Evolutionary conservation across 2,888 invertebrate species (phyloP).

Genomic region (Melanophora roralis): DNA sequence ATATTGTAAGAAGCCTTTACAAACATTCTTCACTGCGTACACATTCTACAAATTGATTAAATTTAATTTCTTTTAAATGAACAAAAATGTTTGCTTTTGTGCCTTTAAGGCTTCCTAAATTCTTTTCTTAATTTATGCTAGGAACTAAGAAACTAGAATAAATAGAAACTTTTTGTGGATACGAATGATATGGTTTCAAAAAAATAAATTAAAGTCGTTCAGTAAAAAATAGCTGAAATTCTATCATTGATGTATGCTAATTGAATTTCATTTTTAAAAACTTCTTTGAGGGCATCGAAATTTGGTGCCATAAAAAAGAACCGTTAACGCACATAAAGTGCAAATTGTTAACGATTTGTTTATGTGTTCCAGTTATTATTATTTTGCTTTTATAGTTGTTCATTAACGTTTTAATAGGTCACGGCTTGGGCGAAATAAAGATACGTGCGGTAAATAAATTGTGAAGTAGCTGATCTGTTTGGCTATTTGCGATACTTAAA

Average conservation of each 20-base stretch:
- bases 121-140: constrained; percentile 46
- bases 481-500: too few species aligned
- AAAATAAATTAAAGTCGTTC: neutral
- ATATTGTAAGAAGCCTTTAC: too few species aligned
- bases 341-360: constrained; percentile 7
- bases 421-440: neutral
- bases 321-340: constrained; percentile 4
- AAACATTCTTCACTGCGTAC: too few species aligned
- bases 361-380: neutral
- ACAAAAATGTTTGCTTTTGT: constrained; percentile 10
- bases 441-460: neutral
- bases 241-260: constrained; percentile 48
- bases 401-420: constrained; percentile 17
- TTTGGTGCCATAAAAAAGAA: neutral
- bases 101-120: constrained; percentile 43
- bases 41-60: constrained; percentile 54
- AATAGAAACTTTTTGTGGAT: constrained; percentile 4
- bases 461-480: neutral
- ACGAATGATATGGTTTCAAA: constrained; percentile 22
- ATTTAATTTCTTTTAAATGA: constrained; percentile 55
- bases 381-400: neutral
- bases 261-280: constrained; percentile 30
- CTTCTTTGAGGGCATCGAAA: neutral
- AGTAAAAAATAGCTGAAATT: constrained; percentile 13
- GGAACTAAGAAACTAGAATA: neutral